Percentiles rank a stretch among this genome's conserved stretches.
Conservation (phyloP, 2,888 invertebrate species). For the Atrina japonica region DNA sequence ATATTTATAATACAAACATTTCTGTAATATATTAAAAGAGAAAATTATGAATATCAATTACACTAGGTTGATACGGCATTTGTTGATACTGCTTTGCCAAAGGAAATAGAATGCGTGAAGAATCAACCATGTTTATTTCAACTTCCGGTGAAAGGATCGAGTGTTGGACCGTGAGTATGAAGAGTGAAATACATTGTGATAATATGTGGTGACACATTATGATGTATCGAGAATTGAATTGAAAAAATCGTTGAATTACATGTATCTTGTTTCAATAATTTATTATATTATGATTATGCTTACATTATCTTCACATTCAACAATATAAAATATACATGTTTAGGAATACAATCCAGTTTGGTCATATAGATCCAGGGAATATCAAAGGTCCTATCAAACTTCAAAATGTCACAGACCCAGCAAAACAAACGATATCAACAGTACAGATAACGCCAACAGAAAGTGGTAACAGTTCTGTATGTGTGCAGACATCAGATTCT, state of each 20-base stretch:
- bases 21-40: no score
- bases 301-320: no score
- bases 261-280: no score
- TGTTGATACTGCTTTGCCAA: conserved; percentile 23
- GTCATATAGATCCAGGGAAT: conserved; percentile 29
- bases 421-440: conserved; percentile 5
- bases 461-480: conserved; percentile 20
- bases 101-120: conserved; percentile 12
- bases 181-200: no score
- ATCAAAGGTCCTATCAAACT: neutral
- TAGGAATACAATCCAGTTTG: conserved; percentile 21
- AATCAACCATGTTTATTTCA: conserved; percentile 20
- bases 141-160: conserved; percentile 22
- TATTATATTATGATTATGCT: no score
- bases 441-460: conserved; percentile 20
- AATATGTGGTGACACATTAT: no score
- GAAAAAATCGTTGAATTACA: no score
- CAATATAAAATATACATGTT: no score
- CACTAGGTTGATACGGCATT: conserved; percentile 16
- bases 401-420: conserved; percentile 5
- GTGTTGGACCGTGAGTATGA: no score
- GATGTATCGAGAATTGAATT: no score
- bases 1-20: no score
- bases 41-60: no score
- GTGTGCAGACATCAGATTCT: conserved; percentile 16